These are phyloP conservation scores for Pimpla rufipes DNA, from an alignment of 2,888 invertebrate genomes.

Conservation along the genomic window DNA sequence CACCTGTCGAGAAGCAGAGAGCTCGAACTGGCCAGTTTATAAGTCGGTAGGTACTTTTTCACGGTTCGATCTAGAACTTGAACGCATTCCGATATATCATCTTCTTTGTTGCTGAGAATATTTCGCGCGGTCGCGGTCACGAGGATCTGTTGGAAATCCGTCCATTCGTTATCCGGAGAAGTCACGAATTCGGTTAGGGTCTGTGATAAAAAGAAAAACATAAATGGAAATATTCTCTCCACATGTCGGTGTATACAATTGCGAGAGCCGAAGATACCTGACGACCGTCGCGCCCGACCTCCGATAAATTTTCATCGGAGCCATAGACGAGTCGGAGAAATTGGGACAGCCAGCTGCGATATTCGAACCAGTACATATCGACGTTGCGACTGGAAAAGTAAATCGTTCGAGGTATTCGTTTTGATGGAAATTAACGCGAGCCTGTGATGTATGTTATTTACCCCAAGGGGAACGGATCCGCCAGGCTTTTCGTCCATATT, in stretches of 20 bases:
- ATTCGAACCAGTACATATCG: slow-evolving; percentile 64
- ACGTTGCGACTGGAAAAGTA: slow-evolving; percentile 35
- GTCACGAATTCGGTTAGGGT: slow-evolving; percentile 72
- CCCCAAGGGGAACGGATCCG: slow-evolving; percentile 40
- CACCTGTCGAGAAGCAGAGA: slow-evolving; percentile 76
- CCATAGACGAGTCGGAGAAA: slow-evolving; percentile 60
- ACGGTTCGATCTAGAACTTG: slow-evolving; percentile 75
- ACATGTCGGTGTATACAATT: too few relatives aligned
- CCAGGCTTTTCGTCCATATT: slow-evolving; percentile 63
- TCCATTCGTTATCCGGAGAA: slow-evolving; percentile 63
- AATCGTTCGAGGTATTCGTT: not conserved
- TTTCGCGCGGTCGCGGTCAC: slow-evolving; percentile 75
- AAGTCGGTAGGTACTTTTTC: slow-evolving; percentile 68
- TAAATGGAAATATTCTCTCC: too few relatives aligned
- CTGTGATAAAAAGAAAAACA: slow-evolving; percentile 68
- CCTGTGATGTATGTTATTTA: not conserved
- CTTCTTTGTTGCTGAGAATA: slow-evolving; percentile 64
- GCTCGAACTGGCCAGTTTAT: slow-evolving; percentile 63
- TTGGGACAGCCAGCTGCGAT: slow-evolving; percentile 68
- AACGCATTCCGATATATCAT: slow-evolving; percentile 60
- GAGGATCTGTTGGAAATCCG: slow-evolving; percentile 69
- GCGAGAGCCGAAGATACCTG: slow-evolving; percentile 28
- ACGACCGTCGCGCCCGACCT: slow-evolving; percentile 46
- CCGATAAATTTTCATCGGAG: slow-evolving; percentile 49
- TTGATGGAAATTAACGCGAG: not conserved